Conservation (phyloP, 2,888 invertebrate species). For the Chironomus riparius region DNA sequence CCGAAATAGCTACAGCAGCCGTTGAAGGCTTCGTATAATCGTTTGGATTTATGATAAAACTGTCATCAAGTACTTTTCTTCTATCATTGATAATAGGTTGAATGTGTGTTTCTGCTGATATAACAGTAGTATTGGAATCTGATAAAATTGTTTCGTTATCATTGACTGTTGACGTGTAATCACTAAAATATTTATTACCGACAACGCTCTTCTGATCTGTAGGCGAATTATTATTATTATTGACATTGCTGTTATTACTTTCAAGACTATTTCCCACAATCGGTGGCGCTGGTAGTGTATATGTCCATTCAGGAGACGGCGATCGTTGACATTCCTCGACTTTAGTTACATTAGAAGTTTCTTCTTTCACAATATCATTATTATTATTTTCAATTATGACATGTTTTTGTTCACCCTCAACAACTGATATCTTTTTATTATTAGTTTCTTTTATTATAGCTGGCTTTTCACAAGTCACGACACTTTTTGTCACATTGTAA, state of each 20-base stretch:
- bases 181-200: constrained; percentile 2
- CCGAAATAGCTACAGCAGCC: neutral
- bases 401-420: neutral
- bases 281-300: constrained; percentile 30
- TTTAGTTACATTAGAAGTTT: neutral
- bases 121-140: constrained; percentile 21
- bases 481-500: constrained; percentile 19
- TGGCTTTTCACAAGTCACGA: constrained; percentile 13
- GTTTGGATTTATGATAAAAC: neutral
- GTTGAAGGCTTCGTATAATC: neutral
- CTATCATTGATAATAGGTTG: constrained; percentile 15
- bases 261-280: constrained; percentile 14
- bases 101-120: constrained; percentile 23
- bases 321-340: constrained; percentile 25
- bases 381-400: neutral
- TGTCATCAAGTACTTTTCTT: constrained; percentile 1
- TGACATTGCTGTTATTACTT: neutral
- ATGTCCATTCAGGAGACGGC: constrained; percentile 30
- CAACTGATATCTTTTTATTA: constrained; percentile 2
- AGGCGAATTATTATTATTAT: neutral
- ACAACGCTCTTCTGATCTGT: neutral
- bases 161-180: constrained; percentile 27
- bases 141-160: constrained; percentile 26
- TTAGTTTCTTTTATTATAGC: neutral
- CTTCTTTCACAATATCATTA: neutral